Evolutionary conservation across 2,888 invertebrate genomes (phyloP), one percentile per base, ranked within the genome.

Genomic region (Dynastes tityus): DNA sequence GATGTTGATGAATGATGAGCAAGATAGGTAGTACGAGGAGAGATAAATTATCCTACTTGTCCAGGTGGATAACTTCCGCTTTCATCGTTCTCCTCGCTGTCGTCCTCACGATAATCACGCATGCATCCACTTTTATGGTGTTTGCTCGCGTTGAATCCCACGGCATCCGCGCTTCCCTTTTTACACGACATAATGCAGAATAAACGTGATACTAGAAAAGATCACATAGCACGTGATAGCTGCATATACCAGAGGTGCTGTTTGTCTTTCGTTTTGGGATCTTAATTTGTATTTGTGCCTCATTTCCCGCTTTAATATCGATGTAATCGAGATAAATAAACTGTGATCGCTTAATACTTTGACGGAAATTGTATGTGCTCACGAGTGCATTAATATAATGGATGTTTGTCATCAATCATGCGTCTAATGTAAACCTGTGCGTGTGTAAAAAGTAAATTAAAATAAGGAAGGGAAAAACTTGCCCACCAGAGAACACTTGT

Each of bases 1-100:
- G 70, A 70, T 70, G 70, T 53, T 70, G 70, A 70, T 70, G 70
- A 70, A 70, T 53, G 51, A 70, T 51, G 70, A 11, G 51, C 51
- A 9, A 53, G 51, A 29, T 49, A 53, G 51, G 70, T 64, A 37
- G 70, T n/a, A 29, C 27, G 29, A 32, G 70, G 13, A 70, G 70
- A 77, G 77, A 77, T 77, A 77, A 77, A 77, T 77, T 77, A 58
- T 77, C 70, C 77, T 77, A 77, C 70, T 77, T 77, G 70, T 77
- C 68, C 63, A 77, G 77, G 77, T 77, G 70, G 77, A 70, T 70
- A 70, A 51, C 65, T 65, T 65, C 65, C 65, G 65, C 22, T 65
- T 65, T 65, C 65, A 65, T 65, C 37, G 37, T 45, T 45, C 45
- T 45, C 45, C 45, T 45, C 45, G 45, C 45, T 45, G 45, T 45